These are phyloP conservation scores for Hestina assimilis DNA, from an alignment of 1,140 invertebrate genomes.

Conservation along the genomic window DNA sequence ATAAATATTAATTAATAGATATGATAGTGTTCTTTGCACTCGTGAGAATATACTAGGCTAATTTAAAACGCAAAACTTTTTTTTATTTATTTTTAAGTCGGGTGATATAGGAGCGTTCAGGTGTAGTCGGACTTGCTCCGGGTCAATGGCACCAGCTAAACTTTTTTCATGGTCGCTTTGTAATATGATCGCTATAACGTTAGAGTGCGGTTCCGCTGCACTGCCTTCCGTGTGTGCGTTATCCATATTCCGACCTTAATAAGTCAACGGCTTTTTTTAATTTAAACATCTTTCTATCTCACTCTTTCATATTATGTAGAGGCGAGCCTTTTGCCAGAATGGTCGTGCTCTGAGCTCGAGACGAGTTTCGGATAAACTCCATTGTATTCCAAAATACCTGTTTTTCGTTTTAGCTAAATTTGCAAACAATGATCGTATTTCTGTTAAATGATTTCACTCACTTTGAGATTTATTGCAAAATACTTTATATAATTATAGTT, in stretches of 20 bases:
- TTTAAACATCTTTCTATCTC: background rate
- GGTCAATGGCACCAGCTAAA: conserved; percentile 26
- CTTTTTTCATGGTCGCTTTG: conserved; percentile 22
- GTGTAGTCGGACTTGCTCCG: conserved; percentile 3
- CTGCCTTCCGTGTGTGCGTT: conserved; percentile 12
- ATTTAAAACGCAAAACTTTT: background rate
- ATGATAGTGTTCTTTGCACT: background rate
- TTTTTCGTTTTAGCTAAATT: background rate
- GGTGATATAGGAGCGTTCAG: background rate
- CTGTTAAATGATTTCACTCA: too few species aligned
- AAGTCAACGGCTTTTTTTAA: background rate
- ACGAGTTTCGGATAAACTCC: background rate
- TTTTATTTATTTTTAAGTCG: background rate
- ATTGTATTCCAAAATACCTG: background rate
- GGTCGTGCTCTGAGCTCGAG: background rate
- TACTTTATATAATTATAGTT: too few species aligned
- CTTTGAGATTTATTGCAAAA: too few species aligned
- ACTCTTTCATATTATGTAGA: background rate
- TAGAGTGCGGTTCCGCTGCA: conserved; percentile 3
- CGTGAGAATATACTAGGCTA: background rate
- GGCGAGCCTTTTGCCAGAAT: background rate
- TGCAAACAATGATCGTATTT: too few species aligned
- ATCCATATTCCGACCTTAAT: conserved; percentile 1
- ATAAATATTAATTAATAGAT: background rate
- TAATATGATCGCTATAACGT: conserved; percentile 15